Evolutionary conservation across 1,140 invertebrate genomes (phyloP), one percentile per base, ranked within the genome.

Genomic region (Epicauta chinensis): DNA sequence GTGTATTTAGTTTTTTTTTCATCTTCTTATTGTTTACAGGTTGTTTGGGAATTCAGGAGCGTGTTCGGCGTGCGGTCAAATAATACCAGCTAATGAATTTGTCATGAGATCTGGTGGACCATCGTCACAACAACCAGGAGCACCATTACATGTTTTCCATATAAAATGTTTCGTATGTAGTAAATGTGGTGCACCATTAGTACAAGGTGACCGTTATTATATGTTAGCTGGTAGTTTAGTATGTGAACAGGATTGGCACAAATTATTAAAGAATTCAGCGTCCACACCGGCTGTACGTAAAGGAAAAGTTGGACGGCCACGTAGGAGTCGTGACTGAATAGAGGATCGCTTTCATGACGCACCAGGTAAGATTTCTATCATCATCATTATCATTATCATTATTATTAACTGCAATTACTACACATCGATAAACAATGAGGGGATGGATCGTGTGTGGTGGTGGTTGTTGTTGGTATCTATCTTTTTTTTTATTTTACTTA

Each of bases 81-180:
- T 80, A 66, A 96, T 96, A 74, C 89, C 91, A 35, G 84, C 91
- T 56, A 89, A 81, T 74, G 91, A 96, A 71, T 82, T 92, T 69
- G 91, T 96, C 62, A 93, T 93, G 86, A 78, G 87, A 71, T 83
- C 86, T 60, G 82, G 80, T 50, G 71, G 68, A 43, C 61, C 67
- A 46, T 59, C 60, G 35, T 40, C 56, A 32, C 49, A 51, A 34
- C 48, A 53, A 39, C 47, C 57, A 63, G 67, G 67, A 46, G 57
- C 61, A 49, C 61, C 73, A 62, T 73, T 71, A 57, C 75, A 79
- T 73, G 90, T 93, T 63, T 95, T 93, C 81, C 91, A 96, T 79
- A 80, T 92, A 72, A 92, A 91, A 76, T 95, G 91, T 75, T 96
- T 96, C 77, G 81, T 84, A 56, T 96, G 92, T 77, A 90, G 87